Evolutionary conservation across 2,888 invertebrate species (phyloP), one percentile per base, ranked within the genome.

Genomic region (Nowickia ferox): DNA sequence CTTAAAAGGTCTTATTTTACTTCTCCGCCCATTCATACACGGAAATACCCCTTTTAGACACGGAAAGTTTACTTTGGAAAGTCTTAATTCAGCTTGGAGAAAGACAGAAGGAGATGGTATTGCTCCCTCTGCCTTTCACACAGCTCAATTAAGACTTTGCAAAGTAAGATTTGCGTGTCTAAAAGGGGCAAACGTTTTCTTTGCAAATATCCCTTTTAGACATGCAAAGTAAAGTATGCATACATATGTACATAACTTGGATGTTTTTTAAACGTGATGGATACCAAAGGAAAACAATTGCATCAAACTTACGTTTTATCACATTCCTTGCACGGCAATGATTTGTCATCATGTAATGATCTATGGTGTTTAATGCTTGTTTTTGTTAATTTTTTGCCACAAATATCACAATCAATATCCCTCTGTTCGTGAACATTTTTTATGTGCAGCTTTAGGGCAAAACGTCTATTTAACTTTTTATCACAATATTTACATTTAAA

Each of bases 281-380:
- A n/a, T n/a, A n/a, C n/a, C 46, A 46, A 10, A 46, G 13, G 15
- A 48, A 48, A 48, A 48, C 15, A 6, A 48, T 30, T 48, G n/a
- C 17, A 59, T 9, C 15, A 22, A 6, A 91, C 90, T 66, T 91
- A 93, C 42, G 90, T 88, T 75, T 92, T 92, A 1, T 90, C 89
- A 81, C 93, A 93, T 72, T 91, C 89, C 42, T 91, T 90, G 84
- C 93, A 93, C 65, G 90, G 88, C 78, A 90, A 15, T 88, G 90
- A 78, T 90, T 90, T 61, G 90, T 89, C 89, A 83, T 92, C 90
- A 74, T 92, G 92, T 82, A 91, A 9, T 11, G 77, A n/a, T 48
- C 72, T 80, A 51, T 84, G 84, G 51, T 22, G 51, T 55, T 55
- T 69, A 3, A 84, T 19, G n/a, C 61, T 55, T 44, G 42, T 66